A percentile compares a stretch with the other conserved stretches of the same genome.
phyloP scores from a whole-genome alignment of 2,113 vertebrate species.

The Tiliqua scincoides region DNA sequence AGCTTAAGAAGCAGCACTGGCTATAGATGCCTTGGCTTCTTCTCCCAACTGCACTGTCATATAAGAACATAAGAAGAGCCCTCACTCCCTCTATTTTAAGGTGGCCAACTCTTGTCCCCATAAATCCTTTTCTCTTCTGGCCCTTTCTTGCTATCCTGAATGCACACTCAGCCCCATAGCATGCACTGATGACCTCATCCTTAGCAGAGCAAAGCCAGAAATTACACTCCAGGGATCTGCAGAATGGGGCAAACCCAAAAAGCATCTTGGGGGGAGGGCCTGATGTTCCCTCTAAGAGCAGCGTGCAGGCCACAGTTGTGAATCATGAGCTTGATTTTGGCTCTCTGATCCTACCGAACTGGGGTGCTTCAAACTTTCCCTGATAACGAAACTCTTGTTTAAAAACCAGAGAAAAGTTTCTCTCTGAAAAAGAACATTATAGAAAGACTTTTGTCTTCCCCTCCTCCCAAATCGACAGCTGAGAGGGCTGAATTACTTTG shows the following conservation, averaged over 20 bases:
- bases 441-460: conserved; percentile 47
- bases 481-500: conserved; percentile 56
- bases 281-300: conserved; percentile 60
- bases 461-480: conserved; percentile 51
- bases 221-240: neutral
- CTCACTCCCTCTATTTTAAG: neutral
- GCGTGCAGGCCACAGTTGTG: conserved; percentile 30
- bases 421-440: conserved; percentile 64
- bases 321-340: neutral
- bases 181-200: too few species aligned
- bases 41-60: neutral
- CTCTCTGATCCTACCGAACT: neutral
- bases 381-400: conserved; percentile 38
- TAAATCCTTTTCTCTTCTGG: too few species aligned
- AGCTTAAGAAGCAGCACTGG: neutral
- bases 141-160: neutral
- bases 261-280: neutral
- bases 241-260: neutral
- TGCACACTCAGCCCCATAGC: neutral
- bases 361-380: neutral
- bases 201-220: neutral
- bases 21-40: neutral
- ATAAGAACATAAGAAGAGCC: too few species aligned
- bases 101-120: neutral
- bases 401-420: conserved; percentile 51